A percentile compares a stretch with the other conserved stretches of the same genome.
Evolutionary conservation across 2,888 invertebrate species (phyloP).

Genomic region (Autographa pulchrina): DNA sequence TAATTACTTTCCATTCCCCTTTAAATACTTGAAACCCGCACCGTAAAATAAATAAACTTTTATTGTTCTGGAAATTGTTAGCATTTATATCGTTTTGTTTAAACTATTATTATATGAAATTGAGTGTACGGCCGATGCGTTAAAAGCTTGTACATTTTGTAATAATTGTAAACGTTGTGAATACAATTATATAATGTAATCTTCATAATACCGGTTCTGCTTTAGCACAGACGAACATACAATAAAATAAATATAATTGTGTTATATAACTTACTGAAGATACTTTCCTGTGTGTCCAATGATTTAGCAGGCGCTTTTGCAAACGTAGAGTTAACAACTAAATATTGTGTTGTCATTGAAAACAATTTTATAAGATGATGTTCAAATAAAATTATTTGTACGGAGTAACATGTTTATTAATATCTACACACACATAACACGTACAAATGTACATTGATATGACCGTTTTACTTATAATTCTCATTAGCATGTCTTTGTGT

Average conservation of each 20-base stretch:
- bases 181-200: background rate
- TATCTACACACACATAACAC: constrained; percentile 12
- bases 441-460: constrained; percentile 29
- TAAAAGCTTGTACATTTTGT: constrained; percentile 8
- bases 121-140: constrained; percentile 26
- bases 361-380: background rate
- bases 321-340: too few relatives aligned
- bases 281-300: background rate
- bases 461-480: constrained; percentile 67
- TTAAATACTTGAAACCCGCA: constrained; percentile 76
- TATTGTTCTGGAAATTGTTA: constrained; percentile 64
- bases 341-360: background rate
- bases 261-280: background rate
- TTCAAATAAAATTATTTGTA: background rate
- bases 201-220: background rate
- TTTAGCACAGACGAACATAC: background rate
- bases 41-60: constrained; percentile 74
- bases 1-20: constrained; percentile 85
- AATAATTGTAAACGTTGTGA: background rate
- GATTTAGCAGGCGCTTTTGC: too few relatives aligned
- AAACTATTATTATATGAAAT: constrained; percentile 55
- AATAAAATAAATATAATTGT: background rate
- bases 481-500: constrained; percentile 74
- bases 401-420: background rate
- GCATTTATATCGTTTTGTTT: constrained; percentile 59